Evolutionary conservation across 2,888 invertebrate genomes (phyloP), one percentile per base, ranked within the genome.

Genomic region (Melipona beecheii): DNA sequence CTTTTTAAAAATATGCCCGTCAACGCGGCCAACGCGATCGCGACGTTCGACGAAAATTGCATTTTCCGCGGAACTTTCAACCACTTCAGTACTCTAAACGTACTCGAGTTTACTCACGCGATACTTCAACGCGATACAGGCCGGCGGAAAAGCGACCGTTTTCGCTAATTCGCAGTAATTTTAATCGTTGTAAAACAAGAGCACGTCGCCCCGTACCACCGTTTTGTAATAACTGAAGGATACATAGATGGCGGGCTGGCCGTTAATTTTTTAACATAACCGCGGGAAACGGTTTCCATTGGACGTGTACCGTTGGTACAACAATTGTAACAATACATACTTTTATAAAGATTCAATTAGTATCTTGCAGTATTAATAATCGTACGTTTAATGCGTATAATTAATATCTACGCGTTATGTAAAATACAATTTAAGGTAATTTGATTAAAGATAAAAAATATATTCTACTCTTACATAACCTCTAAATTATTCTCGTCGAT

Each of bases 1-100:
- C 31, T 72, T 78, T 78, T 73, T 49, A 24, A 65, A 77, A 77
- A 77, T 52, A 43, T 50, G 56, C 64, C 17, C 17, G 58, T 43
- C 56, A 17, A 56, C 36, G 27, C 24, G 58, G 24, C 19, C 66
- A 43, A 19, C 74, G 75, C 24, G 60, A 66, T 62, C 43, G 27
- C 68, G 43, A 43, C 54, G 21, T 17, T 24, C 21, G 52, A 58
- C 56, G n/a, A 64, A 70, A 70, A 31, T 78, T 64, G 54, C 15
- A 17, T 49, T 65, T 64, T 31, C 19, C 43, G 36, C 64, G 64
- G 27, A 66, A 66, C 11, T 49, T 64, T 50, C 54, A 31, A 27
- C n/a, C 66, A 24, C 50, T 50, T 27, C 74, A 3, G 27, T 43
- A 43, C 43, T 58, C 21, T 15, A 65, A 43, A 58, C 70, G 15